Evolutionary conservation across 2,113 vertebrate species (phyloP), one percentile per base, ranked within the genome.

Genomic region (Mungos mungo): DNA sequence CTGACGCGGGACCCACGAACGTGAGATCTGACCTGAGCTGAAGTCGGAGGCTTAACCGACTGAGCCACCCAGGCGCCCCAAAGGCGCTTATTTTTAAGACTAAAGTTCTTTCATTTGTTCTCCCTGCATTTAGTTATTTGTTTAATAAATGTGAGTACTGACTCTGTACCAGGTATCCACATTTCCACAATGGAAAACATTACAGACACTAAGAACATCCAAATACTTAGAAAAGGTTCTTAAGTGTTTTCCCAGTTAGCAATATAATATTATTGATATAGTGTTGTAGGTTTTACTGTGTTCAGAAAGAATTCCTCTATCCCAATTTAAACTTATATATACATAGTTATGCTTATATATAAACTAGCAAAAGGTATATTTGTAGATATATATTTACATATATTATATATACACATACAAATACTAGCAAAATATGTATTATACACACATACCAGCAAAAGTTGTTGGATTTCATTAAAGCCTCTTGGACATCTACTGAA

Each of bases 211-310:
- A 68, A 93, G 8, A 84, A 60, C 1, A 14, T 88, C 31, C 29
- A 84, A 92, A 83, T 80, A 87, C 19, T 76, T 60, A 87, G 15
- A 95, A 95, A 74, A 93, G 52, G 8, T 93, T 23, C 7, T 71
- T 79, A 81, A 41, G 38, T 85, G 79, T 79, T 90, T 96, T 14
- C 63, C 18, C 15, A 96, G 16, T 54, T 54, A 54, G 41, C 35
- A 93, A 79, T 0, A 57, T 88, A 95, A 86, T 52, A 79, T 66
- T 95, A 60, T 93, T 96, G 27, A 92, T 86, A 60, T 90, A 90
- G 41, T 71, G 27, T 63, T 5, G 72, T 19, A 82, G 41, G n/a
- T 33, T 81, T 93, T 50, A 60, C 41, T 41, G 63, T 11, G 18
- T 63, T 83, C 15, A 84, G 84, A 90, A 90, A 45, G 1, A 80